phyloP scores from a whole-genome alignment of 2,888 invertebrate genomes.

The Autographa pulchrina region DNA sequence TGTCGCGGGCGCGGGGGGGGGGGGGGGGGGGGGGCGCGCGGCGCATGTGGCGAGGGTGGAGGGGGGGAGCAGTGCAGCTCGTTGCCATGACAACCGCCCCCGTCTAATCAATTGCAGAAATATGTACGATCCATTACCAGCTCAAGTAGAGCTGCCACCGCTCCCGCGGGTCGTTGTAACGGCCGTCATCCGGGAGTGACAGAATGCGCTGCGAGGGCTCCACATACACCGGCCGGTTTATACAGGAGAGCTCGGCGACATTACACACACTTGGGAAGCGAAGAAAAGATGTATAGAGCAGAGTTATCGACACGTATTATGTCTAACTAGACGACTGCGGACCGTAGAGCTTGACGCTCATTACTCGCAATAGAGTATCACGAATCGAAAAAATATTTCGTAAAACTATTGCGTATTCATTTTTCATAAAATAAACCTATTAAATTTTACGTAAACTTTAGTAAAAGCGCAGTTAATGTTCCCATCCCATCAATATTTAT shows the following conservation, averaged over 20 bases:
- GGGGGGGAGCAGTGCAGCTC: conserved; percentile 65
- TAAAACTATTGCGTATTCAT: too few species aligned
- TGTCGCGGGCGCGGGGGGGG: conserved; percentile 54
- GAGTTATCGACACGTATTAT: conserved; percentile 58
- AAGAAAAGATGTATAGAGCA: conserved; percentile 82
- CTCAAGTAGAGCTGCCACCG: conserved; percentile 56
- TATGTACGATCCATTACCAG: conserved; percentile 86
- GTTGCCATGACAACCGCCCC: conserved; percentile 87
- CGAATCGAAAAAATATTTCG: neutral
- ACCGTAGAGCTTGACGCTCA: neutral
- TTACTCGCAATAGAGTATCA: neutral
- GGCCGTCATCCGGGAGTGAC: conserved; percentile 45
- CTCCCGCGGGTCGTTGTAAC: conserved; percentile 56
- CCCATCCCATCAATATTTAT: neutral
- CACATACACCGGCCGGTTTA: conserved; percentile 67
- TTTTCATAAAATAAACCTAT: neutral
- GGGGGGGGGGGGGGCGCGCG: conserved; percentile 46
- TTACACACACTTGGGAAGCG: conserved; percentile 71
- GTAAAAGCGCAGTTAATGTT: neutral
- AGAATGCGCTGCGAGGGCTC: conserved; percentile 63
- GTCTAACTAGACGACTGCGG: conserved; percentile 32
- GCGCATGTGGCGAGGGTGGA: conserved; percentile 25
- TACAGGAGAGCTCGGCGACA: conserved; percentile 76
- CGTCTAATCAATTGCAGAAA: conserved; percentile 90
- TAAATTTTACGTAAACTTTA: neutral